phyloP scores from a whole-genome alignment of 2,797 vertebrate genomes.

The Falco cherrug region DNA sequence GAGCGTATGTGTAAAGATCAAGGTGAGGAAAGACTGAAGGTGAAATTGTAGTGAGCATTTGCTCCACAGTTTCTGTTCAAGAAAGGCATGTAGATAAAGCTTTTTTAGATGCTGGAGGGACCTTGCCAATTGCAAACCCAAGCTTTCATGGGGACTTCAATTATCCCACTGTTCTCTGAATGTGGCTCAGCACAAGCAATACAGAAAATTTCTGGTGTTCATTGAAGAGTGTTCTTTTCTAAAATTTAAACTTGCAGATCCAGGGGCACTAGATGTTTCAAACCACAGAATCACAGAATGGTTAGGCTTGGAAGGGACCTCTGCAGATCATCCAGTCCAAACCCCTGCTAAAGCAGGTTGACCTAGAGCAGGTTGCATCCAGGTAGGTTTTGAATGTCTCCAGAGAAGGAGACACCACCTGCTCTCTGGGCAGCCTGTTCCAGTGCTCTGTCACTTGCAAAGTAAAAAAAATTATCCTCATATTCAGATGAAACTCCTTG shows the following conservation, averaged over 20 bases:
- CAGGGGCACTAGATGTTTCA: not conserved
- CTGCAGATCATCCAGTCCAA: too few relatives aligned
- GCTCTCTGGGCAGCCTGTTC: too few relatives aligned
- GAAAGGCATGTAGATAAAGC: not conserved
- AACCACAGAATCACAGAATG: too few relatives aligned
- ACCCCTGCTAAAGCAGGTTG: too few relatives aligned
- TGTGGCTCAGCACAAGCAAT: not conserved
- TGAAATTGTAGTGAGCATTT: not conserved
- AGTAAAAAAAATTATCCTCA: too few relatives aligned
- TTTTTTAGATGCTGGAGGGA: not conserved
- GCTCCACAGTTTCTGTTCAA: not conserved
- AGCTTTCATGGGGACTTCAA: not conserved
- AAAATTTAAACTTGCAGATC: not conserved
- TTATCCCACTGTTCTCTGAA: too few relatives aligned
- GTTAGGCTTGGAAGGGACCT: too few relatives aligned
- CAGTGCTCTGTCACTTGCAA: too few relatives aligned
- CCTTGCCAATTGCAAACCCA: not conserved
- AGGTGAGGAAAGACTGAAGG: not conserved
- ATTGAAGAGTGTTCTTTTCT: not conserved
- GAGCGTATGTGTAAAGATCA: not conserved
- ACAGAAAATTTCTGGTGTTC: not conserved
- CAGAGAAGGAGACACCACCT: too few relatives aligned
- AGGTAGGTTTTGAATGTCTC: too few relatives aligned
- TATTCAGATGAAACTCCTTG: too few relatives aligned
- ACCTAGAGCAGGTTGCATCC: too few relatives aligned